Base-by-base conservation (phyloP, 2,888 invertebrate species). In the Leistus spinibarbis region DNA sequence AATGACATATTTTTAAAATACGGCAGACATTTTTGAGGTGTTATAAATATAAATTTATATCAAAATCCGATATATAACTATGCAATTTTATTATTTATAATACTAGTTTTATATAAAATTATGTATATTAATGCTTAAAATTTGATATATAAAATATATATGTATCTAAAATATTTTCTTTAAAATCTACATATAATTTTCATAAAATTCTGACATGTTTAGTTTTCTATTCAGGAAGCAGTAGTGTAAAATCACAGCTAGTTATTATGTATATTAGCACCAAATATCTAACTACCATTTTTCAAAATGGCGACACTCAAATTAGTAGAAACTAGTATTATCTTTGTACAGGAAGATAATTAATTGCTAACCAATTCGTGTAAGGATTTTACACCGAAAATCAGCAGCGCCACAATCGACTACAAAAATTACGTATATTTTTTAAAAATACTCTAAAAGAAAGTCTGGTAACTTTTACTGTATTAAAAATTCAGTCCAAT, bases 261-360 rank as follows among this genome's bases (percentile, higher is more conserved):
- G 10, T 64, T 10, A 40, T 40, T 64, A 64, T 64, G 22, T 64
- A 16, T 23, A 64, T 60, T 64, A 64, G 64, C 64, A 64, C 64
- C 64, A 64, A 64, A 64, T 24, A 17, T 24, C 24, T 64, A 64
- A 64, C 17, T 60, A 60, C 60, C 60, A 60, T 17, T 60, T 20
- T 60, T 10, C 40, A 40, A 40, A 40, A 40, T 40, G 7, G 5
- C 7, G 40, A 10, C 3, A 3, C n/a, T 22, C 19, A 13, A 63
- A 17, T 63, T 63, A 63, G 7, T 7, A 22, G 22, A 17, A 22
- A 62, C n/a, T n/a, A n/a, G n/a, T n/a, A n/a, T n/a, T n/a, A 27
- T 27, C 27, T 27, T 40, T 13, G 13, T 40, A 40, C 13, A 24
- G 10, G 16, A 19, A 19, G 16, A 19, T 17, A 62, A 19, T 19